phyloP scores from a whole-genome alignment of 2,113 vertebrate genomes.

The Motacilla alba region DNA sequence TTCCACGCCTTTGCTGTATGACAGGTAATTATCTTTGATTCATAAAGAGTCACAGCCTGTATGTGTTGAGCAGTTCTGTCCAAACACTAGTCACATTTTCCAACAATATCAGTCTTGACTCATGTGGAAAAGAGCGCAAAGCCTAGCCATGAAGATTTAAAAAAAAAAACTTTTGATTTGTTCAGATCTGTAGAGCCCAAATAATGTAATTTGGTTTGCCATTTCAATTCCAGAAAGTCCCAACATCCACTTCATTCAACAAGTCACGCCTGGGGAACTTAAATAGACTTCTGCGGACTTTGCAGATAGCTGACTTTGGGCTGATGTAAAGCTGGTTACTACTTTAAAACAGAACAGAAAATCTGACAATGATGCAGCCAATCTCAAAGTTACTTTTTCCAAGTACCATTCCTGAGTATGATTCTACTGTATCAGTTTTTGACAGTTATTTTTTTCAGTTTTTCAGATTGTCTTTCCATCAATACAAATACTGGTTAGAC shows the following conservation, averaged over 20 bases:
- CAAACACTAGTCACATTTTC: background rate
- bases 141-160: background rate
- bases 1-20: background rate
- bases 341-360: background rate
- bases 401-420: background rate
- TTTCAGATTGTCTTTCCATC: background rate
- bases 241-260: background rate
- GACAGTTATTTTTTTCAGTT: background rate
- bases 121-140: rapidly evolving
- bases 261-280: background rate
- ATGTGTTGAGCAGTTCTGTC: background rate
- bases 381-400: background rate
- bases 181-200: background rate
- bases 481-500: background rate
- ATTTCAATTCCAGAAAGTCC: background rate
- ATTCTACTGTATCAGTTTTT: background rate
- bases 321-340: background rate
- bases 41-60: background rate
- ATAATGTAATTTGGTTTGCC: background rate
- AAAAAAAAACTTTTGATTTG: background rate
- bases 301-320: background rate
- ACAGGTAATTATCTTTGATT: background rate
- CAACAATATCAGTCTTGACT: background rate
- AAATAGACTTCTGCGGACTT: background rate
- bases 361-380: background rate